These are phyloP conservation scores for Halictus rubicundus DNA, from an alignment of 1,140 invertebrate species.

Conservation along the genomic window DNA sequence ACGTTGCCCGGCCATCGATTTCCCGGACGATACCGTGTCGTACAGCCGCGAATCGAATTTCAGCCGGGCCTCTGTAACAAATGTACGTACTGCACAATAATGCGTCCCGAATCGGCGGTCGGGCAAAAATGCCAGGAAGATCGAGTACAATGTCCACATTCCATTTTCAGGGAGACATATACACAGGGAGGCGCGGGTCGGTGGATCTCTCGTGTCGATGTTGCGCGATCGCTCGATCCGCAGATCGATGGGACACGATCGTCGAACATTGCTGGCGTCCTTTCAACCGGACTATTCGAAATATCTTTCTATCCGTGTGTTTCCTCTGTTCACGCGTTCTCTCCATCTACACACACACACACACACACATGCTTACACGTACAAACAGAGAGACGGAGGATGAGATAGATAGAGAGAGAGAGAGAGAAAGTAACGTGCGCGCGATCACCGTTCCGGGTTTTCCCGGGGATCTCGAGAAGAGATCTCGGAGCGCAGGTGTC, in stretches of 20 bases:
- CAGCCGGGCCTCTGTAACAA: constrained; percentile 49
- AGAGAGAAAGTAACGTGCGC: background rate
- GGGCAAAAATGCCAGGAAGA: constrained; percentile 54
- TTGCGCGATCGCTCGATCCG: constrained; percentile 31
- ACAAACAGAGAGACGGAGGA: too few species aligned
- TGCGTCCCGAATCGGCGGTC: constrained; percentile 38
- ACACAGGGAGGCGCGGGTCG: background rate
- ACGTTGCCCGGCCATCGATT: constrained; percentile 1
- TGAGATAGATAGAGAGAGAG: too few species aligned
- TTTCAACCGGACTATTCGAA: constrained; percentile 4
- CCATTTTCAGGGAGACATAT: constrained; percentile 30
- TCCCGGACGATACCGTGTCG: constrained; percentile 21
- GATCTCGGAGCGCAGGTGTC: constrained; percentile 66
- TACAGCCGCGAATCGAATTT: constrained; percentile 43
- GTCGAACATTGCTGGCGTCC: constrained; percentile 16
- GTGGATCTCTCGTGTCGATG: background rate
- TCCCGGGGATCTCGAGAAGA: constrained; percentile 38
- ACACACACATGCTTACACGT: too few species aligned
- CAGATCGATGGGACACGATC: constrained; percentile 41
- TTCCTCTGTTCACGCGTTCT: constrained; percentile 16
- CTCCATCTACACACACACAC: too few species aligned
- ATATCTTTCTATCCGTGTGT: constrained; percentile 28
- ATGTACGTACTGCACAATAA: constrained; percentile 58
- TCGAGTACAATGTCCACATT: constrained; percentile 54
- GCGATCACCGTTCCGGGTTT: constrained; percentile 18